phyloP scores from a whole-genome alignment of 2,113 vertebrate species.

The Xiphorhynchus elegans region DNA sequence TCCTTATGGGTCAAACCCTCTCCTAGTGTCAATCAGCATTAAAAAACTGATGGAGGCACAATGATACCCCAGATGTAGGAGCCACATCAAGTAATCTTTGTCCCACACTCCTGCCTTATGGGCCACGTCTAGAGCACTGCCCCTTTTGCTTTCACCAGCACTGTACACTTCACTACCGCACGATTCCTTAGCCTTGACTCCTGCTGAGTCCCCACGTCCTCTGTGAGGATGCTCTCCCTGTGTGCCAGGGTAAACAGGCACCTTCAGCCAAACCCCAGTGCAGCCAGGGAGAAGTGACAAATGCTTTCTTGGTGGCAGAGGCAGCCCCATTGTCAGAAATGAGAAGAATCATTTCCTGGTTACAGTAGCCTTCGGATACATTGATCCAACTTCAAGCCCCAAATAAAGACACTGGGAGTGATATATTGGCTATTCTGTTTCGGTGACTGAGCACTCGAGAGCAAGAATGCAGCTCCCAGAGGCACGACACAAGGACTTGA shows the following conservation, averaged over 20 bases:
- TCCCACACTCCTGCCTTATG: background rate
- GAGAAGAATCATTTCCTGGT: background rate
- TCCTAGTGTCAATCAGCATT: background rate
- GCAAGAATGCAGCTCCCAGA: constrained; percentile 8
- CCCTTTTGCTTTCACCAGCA: background rate
- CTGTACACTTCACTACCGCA: fast-evolving
- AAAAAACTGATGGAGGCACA: background rate
- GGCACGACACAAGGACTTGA: background rate
- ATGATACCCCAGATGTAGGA: background rate
- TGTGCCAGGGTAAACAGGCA: background rate
- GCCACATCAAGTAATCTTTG: background rate
- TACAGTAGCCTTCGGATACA: constrained; percentile 16
- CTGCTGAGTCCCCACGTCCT: background rate
- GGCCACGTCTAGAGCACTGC: background rate
- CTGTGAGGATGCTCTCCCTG: fast-evolving
- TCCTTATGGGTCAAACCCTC: background rate
- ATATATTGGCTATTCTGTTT: constrained; percentile 30
- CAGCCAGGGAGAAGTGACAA: background rate
- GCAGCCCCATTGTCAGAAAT: background rate
- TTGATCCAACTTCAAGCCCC: background rate
- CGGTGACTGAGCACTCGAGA: background rate
- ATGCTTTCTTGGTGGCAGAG: background rate
- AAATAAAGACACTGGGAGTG: background rate
- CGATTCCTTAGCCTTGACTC: fast-evolving
- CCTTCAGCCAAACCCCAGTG: background rate